A percentile compares a stretch with the other conserved stretches of the same genome.
phyloP scores from a whole-genome alignment of 2,113 vertebrate species.

The Zosterops japonicus region DNA sequence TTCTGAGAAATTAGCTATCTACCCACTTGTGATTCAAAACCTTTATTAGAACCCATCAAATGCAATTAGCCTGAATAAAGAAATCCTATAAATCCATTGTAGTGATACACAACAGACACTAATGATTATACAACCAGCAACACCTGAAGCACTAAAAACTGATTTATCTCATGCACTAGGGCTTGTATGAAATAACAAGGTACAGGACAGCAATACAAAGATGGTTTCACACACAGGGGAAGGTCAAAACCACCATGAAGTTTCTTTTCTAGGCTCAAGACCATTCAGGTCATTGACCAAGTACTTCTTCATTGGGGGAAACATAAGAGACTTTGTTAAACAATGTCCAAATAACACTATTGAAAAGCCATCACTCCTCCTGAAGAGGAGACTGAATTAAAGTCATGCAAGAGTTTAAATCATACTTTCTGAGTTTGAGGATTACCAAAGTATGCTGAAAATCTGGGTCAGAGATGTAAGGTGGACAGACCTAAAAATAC shows the following conservation, averaged over 20 bases:
- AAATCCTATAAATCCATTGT: background rate
- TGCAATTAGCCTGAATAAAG: background rate
- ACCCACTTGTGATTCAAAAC: background rate
- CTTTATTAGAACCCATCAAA: background rate
- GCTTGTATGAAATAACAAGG: background rate
- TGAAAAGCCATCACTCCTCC: background rate
- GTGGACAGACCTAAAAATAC: background rate
- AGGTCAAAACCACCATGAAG: background rate
- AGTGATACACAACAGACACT: fast-evolving
- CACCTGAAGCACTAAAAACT: background rate
- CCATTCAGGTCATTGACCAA: background rate
- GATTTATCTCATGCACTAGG: background rate
- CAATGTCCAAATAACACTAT: background rate
- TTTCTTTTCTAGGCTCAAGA: background rate
- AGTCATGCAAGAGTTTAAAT: background rate
- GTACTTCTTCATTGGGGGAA: background rate
- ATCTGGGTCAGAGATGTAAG: background rate
- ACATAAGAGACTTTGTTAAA: background rate
- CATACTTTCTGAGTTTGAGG: background rate
- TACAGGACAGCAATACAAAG: background rate
- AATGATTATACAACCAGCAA: background rate
- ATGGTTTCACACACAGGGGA: background rate
- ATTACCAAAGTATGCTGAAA: background rate
- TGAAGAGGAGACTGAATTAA: background rate
- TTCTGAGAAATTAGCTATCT: background rate